These are phyloP conservation scores for Diabrotica virgifera DNA, from an alignment of 1,140 invertebrate genomes.

Conservation along the genomic window DNA sequence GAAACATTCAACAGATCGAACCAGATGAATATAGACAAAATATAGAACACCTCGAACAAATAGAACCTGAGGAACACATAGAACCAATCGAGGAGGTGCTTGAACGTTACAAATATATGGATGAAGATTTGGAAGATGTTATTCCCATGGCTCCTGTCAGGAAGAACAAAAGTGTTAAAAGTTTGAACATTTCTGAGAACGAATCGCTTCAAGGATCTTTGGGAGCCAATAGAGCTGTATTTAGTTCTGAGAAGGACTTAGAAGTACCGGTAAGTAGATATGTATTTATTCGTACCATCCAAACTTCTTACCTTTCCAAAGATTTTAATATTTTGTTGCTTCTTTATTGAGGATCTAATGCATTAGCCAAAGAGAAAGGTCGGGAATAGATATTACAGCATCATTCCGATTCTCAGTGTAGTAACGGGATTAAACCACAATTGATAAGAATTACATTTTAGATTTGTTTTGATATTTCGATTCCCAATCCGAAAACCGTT, in stretches of 20 bases:
- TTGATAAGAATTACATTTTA: too few species aligned
- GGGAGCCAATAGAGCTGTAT: conserved; percentile 21
- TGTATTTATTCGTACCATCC: neutral
- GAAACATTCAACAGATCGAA: neutral
- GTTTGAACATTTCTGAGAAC: conserved; percentile 47
- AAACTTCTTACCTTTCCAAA: too few species aligned
- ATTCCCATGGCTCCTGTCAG: conserved; percentile 29
- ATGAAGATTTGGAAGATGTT: conserved; percentile 8
- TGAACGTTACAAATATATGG: conserved; percentile 31
- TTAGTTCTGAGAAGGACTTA: conserved; percentile 10
- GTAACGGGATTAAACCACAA: too few species aligned
- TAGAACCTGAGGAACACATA: neutral
- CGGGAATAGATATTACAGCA: too few species aligned
- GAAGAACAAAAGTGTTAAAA: conserved; percentile 41
- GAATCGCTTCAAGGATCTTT: conserved; percentile 51
- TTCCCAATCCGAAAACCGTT: too few species aligned
- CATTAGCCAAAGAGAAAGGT: too few species aligned
- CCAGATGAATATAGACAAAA: neutral
- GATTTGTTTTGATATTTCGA: too few species aligned
- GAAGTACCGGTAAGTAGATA: conserved; percentile 9
- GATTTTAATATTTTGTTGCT: too few species aligned
- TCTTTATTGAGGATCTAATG: too few species aligned
- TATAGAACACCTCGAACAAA: too few species aligned
- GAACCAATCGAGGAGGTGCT: conserved; percentile 43
- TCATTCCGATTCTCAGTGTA: too few species aligned